A percentile compares a stretch with the other conserved stretches of the same genome.
Conservation (phyloP, 2,113 vertebrate species). For the Limanda limanda region DNA sequence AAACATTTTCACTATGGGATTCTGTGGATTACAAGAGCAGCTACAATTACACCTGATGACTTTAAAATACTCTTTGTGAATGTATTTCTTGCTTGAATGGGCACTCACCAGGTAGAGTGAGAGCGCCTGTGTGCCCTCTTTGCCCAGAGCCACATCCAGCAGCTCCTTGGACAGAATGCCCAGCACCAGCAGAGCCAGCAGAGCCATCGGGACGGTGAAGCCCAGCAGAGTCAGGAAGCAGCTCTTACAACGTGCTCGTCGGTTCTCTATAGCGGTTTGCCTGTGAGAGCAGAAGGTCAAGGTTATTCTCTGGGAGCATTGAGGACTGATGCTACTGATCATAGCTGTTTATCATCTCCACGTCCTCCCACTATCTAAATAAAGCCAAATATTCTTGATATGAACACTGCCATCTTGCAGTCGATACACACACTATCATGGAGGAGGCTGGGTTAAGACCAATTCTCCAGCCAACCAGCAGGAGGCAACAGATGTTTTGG, state of each 20-base stretch:
- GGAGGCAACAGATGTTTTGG: too few relatives aligned
- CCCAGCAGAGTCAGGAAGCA: constrained; percentile 81
- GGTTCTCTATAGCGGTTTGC: constrained; percentile 71
- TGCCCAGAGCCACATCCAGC: constrained; percentile 75
- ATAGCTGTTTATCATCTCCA: not conserved
- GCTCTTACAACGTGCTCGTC: constrained; percentile 80
- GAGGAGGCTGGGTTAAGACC: too few relatives aligned
- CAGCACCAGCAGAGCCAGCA: constrained; percentile 77
- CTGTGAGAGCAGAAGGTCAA: constrained; percentile 56
- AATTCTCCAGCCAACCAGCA: too few relatives aligned
- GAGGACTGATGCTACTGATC: not conserved
- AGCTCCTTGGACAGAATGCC: constrained; percentile 76
- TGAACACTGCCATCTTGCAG: too few relatives aligned
- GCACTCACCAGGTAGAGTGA: constrained; percentile 80
- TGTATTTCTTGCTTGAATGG: not conserved
- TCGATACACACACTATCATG: too few relatives aligned
- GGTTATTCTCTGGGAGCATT: not conserved
- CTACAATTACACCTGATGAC: not conserved
- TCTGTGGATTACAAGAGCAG: constrained; percentile 56
- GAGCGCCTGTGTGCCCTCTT: constrained; percentile 68
- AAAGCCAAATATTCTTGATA: too few relatives aligned
- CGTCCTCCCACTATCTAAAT: too few relatives aligned
- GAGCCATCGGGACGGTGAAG: constrained; percentile 80
- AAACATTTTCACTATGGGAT: constrained; percentile 70
- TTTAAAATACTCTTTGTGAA: not conserved